Percentiles rank a stretch among this genome's conserved stretches.
Conservation (phyloP, 1,140 invertebrate genomes). For the Drusus annulatus region DNA sequence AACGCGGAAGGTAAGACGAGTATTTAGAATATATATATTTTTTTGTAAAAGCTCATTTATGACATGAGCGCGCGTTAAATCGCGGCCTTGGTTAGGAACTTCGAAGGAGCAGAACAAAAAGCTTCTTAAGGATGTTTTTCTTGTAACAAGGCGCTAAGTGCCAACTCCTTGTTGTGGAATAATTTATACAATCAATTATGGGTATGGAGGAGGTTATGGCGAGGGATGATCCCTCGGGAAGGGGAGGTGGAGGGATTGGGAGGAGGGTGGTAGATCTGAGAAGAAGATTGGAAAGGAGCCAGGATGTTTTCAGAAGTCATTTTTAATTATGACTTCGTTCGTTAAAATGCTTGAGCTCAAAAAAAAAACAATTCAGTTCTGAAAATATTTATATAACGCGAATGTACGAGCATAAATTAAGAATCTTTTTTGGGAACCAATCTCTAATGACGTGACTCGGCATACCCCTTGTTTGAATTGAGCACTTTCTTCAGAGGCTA, state of each 20-base stretch:
- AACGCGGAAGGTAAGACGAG: too few species aligned
- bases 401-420: slow-evolving; percentile 29
- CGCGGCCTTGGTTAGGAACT: slow-evolving; percentile 5
- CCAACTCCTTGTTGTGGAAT: slow-evolving; percentile 36
- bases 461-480: slow-evolving; percentile 5
- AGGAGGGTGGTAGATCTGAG: too few species aligned
- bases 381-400: slow-evolving; percentile 4
- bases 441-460: slow-evolving; percentile 12
- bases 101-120: slow-evolving; percentile 12
- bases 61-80: slow-evolving; percentile 20
- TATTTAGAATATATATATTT: neutral
- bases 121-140: slow-evolving; percentile 23
- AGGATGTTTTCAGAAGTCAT: slow-evolving; percentile 44
- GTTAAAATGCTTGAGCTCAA: slow-evolving; percentile 1
- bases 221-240: neutral
- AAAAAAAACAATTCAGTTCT: slow-evolving; percentile 12
- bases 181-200: slow-evolving; percentile 41
- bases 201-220: neutral
- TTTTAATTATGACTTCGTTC: slow-evolving; percentile 38
- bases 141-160: slow-evolving; percentile 43
- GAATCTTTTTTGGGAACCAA: neutral
- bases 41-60: slow-evolving; percentile 29
- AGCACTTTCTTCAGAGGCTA: neutral
- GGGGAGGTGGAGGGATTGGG: neutral
- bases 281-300: slow-evolving; percentile 27